Evolutionary conservation across 2,797 vertebrate species (phyloP), one percentile per base, ranked within the genome.

Genomic region (Paratrypauchen microcephalus): DNA sequence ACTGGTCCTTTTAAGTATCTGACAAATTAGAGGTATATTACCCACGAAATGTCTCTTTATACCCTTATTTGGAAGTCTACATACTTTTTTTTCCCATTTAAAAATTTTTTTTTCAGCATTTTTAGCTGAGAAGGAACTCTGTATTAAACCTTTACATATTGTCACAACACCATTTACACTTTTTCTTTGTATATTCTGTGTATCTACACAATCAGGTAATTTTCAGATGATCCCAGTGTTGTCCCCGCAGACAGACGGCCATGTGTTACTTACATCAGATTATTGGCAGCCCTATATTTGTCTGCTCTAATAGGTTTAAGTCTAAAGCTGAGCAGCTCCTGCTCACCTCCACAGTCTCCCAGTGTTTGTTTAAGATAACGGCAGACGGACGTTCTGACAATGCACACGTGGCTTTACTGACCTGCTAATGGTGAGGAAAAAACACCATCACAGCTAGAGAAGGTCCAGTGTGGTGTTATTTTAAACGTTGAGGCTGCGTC

Each of bases 221-320:
- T 9, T 6, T n/a, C 23, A 57, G 23, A 57, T 5, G 26, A 57
- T 57, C 4, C 4, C 19, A 57, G 72, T 81, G 68, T 66, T 77
- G 65, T 75, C 28, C 71, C 39, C 28, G 19, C 6, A 59, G 70
- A 70, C 66, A 65, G 74, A 68, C 60, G n/a, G 69, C 26, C 63
- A 68, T 70, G 23, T 5, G 41, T 45, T 45, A 15, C 67, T 66
- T 60, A 75, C 11, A 9, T 5, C 57, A 79, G 91, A 88, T 92
- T 90, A 91, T 70, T 65, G 66, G 26, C 36, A 66, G 73, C 56
- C 52, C 83, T 90, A 87, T 89, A 87, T 87, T 88, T 87, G 83
- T 79, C 83, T 47, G 74, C 72, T 72, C 68, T 91, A 88, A 91
- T 86, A 82, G 84, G 87, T 80, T 85, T 80, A 87, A 68, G 72